A percentile compares a stretch with the other conserved stretches of the same genome.
These are phyloP conservation scores for Sebastes goodei DNA, from an alignment of 2,797 vertebrate genomes.

Conservation along the genomic window DNA sequence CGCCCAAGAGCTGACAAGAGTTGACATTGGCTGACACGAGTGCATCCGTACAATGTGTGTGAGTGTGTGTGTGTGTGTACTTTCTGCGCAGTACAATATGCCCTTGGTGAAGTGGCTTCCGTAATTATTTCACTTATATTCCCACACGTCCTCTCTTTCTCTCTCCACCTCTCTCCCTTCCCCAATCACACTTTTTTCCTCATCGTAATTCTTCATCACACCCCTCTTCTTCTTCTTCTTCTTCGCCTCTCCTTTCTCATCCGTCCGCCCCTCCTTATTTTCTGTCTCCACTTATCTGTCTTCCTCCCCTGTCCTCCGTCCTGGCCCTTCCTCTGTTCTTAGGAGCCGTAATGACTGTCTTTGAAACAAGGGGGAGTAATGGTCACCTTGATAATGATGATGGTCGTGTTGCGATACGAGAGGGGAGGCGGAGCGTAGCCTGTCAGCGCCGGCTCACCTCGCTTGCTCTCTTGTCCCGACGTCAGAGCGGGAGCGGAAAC, in stretches of 20 bases:
- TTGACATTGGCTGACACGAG: slow-evolving; percentile 51
- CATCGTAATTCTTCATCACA: slow-evolving; percentile 70
- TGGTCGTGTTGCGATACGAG: slow-evolving; percentile 38
- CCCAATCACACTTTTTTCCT: slow-evolving; percentile 55
- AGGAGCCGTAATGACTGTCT: slow-evolving; percentile 69
- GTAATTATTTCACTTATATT: slow-evolving; percentile 74
- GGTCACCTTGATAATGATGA: slow-evolving; percentile 78
- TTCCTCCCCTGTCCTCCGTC: slow-evolving; percentile 30
- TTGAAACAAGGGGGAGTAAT: slow-evolving; percentile 74
- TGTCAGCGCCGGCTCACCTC: slow-evolving; percentile 47
- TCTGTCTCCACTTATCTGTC: slow-evolving; percentile 70
- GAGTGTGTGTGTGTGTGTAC: slow-evolving; percentile 27
- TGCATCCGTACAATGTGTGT: slow-evolving; percentile 3
- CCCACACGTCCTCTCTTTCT: slow-evolving; percentile 42
- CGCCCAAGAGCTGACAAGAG: slow-evolving; percentile 56
- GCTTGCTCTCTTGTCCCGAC: slow-evolving; percentile 32
- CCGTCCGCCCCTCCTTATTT: slow-evolving; percentile 62
- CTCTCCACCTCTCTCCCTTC: slow-evolving; percentile 31
- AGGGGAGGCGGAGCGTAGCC: slow-evolving; percentile 22
- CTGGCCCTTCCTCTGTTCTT: slow-evolving; percentile 59
- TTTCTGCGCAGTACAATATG: slow-evolving; percentile 55
- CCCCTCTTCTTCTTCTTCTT: slow-evolving; percentile 34
- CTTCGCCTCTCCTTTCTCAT: slow-evolving; percentile 47
- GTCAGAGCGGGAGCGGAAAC: slow-evolving; percentile 21
- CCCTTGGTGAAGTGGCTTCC: slow-evolving; percentile 70